phyloP scores from a whole-genome alignment of 1,140 invertebrate genomes.

The Drosophila dunni region DNA sequence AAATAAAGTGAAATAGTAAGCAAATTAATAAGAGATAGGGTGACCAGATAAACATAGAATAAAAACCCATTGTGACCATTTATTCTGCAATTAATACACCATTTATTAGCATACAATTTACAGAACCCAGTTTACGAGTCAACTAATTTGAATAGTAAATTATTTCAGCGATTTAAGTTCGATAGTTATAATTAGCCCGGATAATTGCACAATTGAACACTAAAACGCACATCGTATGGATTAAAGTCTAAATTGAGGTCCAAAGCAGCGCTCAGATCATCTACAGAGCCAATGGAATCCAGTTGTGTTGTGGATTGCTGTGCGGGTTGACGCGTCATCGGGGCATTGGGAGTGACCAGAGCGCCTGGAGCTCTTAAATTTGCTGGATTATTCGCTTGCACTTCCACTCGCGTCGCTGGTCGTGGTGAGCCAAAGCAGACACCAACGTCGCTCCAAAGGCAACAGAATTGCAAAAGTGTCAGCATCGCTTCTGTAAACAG shows the following conservation, averaged over 20 bases:
- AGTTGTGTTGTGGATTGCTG: neutral
- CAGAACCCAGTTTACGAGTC: too few species aligned
- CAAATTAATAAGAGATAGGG: too few species aligned
- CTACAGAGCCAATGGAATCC: constrained; percentile 3
- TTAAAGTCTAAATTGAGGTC: constrained; percentile 59
- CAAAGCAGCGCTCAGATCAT: constrained; percentile 30
- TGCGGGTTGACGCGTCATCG: neutral
- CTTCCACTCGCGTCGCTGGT: neutral
- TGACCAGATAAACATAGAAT: too few species aligned
- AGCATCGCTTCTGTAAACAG: constrained; percentile 11
- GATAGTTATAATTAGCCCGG: neutral
- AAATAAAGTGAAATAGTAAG: too few species aligned
- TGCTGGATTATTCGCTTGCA: neutral
- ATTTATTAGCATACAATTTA: too few species aligned
- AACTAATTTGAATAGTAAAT: too few species aligned
- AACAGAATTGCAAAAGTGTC: constrained; percentile 18
- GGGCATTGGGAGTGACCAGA: neutral
- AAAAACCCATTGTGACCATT: too few species aligned
- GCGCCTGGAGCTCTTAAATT: neutral
- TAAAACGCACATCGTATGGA: constrained; percentile 61
- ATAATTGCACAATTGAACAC: constrained; percentile 1
- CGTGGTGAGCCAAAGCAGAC: constrained; percentile 16
- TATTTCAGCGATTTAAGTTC: neutral
- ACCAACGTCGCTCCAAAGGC: constrained; percentile 32
- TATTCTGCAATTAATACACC: too few species aligned